Conservation (phyloP, 2,888 invertebrate genomes). For the Sabatieria punctata region DNA sequence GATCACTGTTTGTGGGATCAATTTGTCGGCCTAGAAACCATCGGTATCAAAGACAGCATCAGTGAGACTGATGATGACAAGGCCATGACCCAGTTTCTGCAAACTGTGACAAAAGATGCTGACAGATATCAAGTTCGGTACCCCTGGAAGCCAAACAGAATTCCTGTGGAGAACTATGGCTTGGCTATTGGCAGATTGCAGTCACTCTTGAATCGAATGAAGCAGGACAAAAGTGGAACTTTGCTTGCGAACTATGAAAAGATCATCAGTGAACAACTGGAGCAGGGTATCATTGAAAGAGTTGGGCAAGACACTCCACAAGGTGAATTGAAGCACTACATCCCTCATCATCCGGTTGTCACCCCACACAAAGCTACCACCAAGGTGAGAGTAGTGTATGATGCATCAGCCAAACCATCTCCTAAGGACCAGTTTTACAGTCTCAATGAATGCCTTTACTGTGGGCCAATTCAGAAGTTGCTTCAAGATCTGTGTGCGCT, state of each 20-base stretch:
- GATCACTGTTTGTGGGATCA: neutral
- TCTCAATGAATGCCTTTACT: conserved; percentile 13
- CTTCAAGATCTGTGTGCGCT: conserved; percentile 9
- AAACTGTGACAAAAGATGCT: neutral
- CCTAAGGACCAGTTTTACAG: neutral
- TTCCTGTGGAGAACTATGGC: neutral
- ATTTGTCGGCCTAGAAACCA: neutral
- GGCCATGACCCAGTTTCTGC: neutral
- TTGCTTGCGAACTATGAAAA: conserved; percentile 8
- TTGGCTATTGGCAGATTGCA: neutral
- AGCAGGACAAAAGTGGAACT: neutral
- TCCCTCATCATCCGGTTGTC: conserved; percentile 12
- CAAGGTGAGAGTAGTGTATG: conserved; percentile 12
- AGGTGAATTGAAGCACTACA: conserved; percentile 6
- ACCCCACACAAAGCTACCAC: conserved; percentile 11
- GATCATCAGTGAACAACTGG: conserved; percentile 7
- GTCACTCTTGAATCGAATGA: neutral
- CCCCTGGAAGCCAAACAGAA: conserved; percentile 2
- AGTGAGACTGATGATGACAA: neutral
- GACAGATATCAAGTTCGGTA: neutral
- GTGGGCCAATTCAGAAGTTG: conserved; percentile 11
- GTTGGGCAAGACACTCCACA: conserved; percentile 1
- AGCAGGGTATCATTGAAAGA: conserved; percentile 9
- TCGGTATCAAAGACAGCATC: neutral
- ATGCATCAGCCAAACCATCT: conserved; percentile 10